These are phyloP conservation scores for Drosophila tripunctata DNA, from an alignment of 2,888 invertebrate species.

Conservation along the genomic window DNA sequence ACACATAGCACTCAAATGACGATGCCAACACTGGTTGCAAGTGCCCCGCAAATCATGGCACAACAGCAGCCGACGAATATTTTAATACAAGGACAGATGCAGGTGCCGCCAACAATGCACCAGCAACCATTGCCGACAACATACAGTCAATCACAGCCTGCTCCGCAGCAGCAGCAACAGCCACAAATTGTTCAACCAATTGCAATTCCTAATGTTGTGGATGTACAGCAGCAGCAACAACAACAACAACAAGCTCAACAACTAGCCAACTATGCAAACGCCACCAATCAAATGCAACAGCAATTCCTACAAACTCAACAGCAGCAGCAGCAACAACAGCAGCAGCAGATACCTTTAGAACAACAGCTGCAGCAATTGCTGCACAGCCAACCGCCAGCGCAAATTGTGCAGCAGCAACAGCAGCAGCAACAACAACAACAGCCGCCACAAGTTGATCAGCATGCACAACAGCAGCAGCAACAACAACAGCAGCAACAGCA, in stretches of 20 bases:
- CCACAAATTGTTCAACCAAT: conserved; percentile 43
- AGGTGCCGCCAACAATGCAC: conserved; percentile 59
- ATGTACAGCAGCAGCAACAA: conserved; percentile 56
- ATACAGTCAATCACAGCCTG: conserved; percentile 40
- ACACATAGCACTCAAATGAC: conserved; percentile 84
- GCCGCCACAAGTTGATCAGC: conserved; percentile 21
- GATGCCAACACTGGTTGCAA: conserved; percentile 85
- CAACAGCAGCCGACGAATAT: conserved; percentile 72
- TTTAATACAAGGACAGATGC: conserved; percentile 66
- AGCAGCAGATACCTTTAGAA: conserved; percentile 55
- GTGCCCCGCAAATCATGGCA: conserved; percentile 82
- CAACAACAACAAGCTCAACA: conserved; percentile 53
- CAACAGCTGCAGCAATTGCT: conserved; percentile 64
- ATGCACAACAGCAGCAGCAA: conserved; percentile 38
- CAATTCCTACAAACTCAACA: conserved; percentile 49
- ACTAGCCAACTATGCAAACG: conserved; percentile 50
- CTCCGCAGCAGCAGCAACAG: conserved; percentile 37
- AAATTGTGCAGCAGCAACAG: conserved; percentile 57
- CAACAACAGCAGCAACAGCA: conserved; percentile 38
- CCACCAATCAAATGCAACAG: conserved; percentile 42
- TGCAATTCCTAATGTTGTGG: conserved; percentile 42
- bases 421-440: conserved; percentile 54
- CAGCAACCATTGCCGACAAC: conserved; percentile 47
- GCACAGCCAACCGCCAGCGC: conserved; percentile 53
- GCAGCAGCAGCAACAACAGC: conserved; percentile 46